Evolutionary conservation across 2,113 vertebrate species (phyloP).

Genomic region (Chionis minor): DNA sequence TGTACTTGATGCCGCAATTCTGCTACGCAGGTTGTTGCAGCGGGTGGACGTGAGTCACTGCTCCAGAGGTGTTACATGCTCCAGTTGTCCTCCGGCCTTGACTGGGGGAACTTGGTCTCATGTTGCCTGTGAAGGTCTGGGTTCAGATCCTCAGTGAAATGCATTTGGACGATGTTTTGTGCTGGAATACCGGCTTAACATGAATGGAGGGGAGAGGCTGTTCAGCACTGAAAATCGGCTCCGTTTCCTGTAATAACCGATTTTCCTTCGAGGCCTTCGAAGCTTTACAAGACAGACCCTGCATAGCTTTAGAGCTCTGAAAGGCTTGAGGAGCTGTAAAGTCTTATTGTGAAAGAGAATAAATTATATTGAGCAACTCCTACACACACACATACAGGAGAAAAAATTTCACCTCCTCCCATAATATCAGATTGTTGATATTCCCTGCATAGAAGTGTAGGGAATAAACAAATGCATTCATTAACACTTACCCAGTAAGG

Average conservation of each 20-base stretch:
- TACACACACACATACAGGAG: conserved; percentile 33
- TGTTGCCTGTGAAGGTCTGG: not conserved
- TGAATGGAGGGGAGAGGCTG: not conserved
- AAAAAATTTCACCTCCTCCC: conserved; percentile 57
- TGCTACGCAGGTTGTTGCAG: not conserved
- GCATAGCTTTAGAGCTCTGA: not conserved
- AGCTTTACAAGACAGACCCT: conserved; percentile 14
- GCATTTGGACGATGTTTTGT: not conserved
- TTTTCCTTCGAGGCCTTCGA: conserved; percentile 11
- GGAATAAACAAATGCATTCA: conserved; percentile 66
- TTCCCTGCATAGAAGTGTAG: conserved; percentile 29
- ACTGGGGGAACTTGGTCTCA: not conserved
- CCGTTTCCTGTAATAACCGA: conserved; percentile 13
- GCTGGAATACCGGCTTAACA: not conserved
- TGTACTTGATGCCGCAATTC: not conserved
- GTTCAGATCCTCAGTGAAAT: not conserved
- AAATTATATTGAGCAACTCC: conserved; percentile 61
- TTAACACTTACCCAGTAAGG: conserved; percentile 67
- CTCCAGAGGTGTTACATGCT: not conserved
- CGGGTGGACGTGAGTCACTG: not conserved
- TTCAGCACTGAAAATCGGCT: not conserved
- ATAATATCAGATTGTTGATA: conserved; percentile 66
- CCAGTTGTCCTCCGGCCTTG: not conserved
- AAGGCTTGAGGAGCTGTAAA: not conserved
- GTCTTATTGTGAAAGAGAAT: conserved; percentile 49